Evolutionary conservation across 2,888 invertebrate species (phyloP).

Genomic region (Tinea semifulvella): DNA sequence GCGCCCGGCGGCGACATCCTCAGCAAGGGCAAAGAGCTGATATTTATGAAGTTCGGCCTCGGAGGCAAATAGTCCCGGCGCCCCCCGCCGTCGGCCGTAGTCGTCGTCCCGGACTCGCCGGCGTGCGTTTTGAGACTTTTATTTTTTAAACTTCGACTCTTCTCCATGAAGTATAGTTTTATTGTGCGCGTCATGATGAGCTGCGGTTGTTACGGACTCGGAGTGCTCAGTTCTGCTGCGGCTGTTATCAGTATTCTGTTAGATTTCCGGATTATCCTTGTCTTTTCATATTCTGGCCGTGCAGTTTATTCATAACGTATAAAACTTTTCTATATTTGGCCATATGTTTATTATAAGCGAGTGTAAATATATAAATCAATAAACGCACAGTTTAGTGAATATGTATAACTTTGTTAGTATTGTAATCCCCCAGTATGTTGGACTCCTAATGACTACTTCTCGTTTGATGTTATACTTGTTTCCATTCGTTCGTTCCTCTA

Average conservation of each 20-base stretch:
- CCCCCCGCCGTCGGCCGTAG: conserved; percentile 20
- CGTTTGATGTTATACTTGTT: background rate
- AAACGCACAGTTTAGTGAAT: conserved; percentile 66
- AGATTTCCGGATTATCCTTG: conserved; percentile 1
- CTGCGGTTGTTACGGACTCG: background rate
- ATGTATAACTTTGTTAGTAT: conserved; percentile 31
- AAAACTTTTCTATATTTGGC: conserved; percentile 9
- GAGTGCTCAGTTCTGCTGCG: conserved; percentile 6
- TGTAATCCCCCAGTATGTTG: conserved; percentile 7
- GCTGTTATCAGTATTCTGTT: conserved; percentile 8
- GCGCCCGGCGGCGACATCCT: conserved; percentile 90
- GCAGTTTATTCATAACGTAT: background rate
- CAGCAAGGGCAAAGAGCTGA: conserved; percentile 92
- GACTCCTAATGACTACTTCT: background rate
- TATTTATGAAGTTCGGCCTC: conserved; percentile 93
- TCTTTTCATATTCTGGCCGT: background rate
- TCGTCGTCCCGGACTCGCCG: background rate
- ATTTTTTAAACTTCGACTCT: conserved; percentile 3
- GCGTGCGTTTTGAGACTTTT: background rate
- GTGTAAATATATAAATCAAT: conserved; percentile 59
- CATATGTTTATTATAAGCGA: conserved; percentile 22
- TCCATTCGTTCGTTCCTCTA: background rate
- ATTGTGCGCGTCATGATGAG: background rate
- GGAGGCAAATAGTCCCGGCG: conserved; percentile 71
- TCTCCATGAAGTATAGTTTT: conserved; percentile 2